phyloP scores from a whole-genome alignment of 2,888 invertebrate genomes.

The Nomada fucata region DNA sequence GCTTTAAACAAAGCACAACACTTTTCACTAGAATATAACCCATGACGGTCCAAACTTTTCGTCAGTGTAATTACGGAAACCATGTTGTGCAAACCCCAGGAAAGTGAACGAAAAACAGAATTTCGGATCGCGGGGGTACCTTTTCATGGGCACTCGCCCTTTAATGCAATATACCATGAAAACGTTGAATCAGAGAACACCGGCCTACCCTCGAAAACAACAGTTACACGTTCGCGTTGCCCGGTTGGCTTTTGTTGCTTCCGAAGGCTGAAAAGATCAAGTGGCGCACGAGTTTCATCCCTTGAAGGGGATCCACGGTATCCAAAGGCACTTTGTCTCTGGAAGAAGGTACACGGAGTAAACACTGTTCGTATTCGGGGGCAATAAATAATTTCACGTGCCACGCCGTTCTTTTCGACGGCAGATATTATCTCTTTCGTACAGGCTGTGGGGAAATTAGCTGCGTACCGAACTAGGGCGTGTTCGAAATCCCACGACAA shows the following conservation, averaged over 20 bases:
- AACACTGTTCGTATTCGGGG: slow-evolving; percentile 53
- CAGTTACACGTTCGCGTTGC: background rate
- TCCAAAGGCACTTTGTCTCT: slow-evolving; percentile 21
- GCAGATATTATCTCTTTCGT: slow-evolving; percentile 44
- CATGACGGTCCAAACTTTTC: too few relatives aligned
- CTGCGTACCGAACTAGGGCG: background rate
- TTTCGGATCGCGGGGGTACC: background rate
- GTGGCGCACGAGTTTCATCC: slow-evolving; percentile 23
- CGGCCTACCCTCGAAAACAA: slow-evolving; percentile 12
- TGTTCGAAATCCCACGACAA: slow-evolving; percentile 31
- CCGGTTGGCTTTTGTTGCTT: slow-evolving; percentile 20
- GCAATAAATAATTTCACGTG: slow-evolving; percentile 60
- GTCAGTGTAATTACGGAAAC: background rate
- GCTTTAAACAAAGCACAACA: too few relatives aligned
- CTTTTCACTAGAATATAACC: too few relatives aligned
- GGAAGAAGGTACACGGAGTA: slow-evolving; percentile 46
- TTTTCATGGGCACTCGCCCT: background rate
- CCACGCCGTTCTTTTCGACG: slow-evolving; percentile 49
- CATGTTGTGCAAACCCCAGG: background rate
- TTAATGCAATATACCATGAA: background rate
- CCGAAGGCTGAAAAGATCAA: slow-evolving; percentile 52
- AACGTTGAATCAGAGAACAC: background rate
- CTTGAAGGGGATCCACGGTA: slow-evolving; percentile 30
- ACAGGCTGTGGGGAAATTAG: slow-evolving; percentile 44
- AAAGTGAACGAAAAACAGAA: background rate